These are phyloP conservation scores for Aurelia aurita DNA, from an alignment of 30 jellyfish, hydroid and myxozoan species.

Conservation along the genomic window DNA sequence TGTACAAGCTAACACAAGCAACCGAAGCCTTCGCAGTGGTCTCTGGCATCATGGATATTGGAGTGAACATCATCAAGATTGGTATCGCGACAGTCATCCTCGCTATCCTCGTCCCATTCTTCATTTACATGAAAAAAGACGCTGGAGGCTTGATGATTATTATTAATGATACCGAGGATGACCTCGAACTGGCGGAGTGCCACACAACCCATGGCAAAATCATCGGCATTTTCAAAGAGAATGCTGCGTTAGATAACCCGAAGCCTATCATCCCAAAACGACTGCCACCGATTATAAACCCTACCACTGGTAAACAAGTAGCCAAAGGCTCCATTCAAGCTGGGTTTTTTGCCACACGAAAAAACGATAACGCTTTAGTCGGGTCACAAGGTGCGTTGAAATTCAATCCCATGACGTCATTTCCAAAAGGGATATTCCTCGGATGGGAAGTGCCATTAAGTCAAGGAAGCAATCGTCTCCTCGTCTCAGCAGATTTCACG, in stretches of 20 bases:
- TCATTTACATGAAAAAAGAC: not conserved
- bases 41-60: constrained; percentile 79
- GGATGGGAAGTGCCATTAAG: constrained; percentile 45
- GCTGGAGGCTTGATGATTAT: constrained; percentile 13
- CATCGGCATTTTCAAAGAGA: constrained; percentile 40
- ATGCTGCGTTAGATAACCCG: constrained; percentile 11
- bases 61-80: constrained; percentile 28
- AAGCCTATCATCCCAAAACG: constrained; percentile 37
- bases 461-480: constrained; percentile 26
- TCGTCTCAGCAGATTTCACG: constrained; percentile 25
- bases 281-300: constrained; percentile 12
- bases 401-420: constrained; percentile 21
- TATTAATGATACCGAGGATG: constrained; percentile 16
- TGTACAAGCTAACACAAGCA: constrained; percentile 4
- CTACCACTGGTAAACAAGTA: constrained; percentile 8
- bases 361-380: not conserved
- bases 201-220: constrained; percentile 30
- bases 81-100: constrained; percentile 25
- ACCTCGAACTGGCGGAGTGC: constrained; percentile 33
- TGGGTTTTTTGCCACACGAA: constrained; percentile 24
- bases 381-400: constrained; percentile 39
- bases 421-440: constrained; percentile 23
- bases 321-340: constrained; percentile 35
- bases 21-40: constrained; percentile 82
- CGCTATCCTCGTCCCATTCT: constrained; percentile 18